phyloP scores from a whole-genome alignment of 2,797 vertebrate species.

The Sternarchorhynchus goeldii region DNA sequence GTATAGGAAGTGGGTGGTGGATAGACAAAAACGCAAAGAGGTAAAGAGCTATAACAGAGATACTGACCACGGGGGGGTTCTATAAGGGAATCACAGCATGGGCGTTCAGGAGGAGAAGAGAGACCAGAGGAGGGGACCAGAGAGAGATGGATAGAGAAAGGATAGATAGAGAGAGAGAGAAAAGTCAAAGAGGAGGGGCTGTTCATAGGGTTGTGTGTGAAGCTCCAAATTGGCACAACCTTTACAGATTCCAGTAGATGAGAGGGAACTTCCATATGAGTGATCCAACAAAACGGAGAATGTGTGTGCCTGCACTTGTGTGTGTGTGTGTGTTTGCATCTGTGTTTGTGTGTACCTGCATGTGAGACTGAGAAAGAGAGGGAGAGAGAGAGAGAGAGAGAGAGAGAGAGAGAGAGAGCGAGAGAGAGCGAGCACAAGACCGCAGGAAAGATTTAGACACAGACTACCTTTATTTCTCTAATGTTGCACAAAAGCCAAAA shows the following conservation, averaged over 20 bases:
- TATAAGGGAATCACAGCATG: conserved; percentile 32
- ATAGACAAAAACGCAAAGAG: conserved; percentile 46
- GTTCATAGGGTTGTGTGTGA: conserved; percentile 33
- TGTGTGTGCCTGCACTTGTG: conserved; percentile 2
- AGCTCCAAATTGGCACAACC: conserved; percentile 41
- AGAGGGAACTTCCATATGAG: conserved; percentile 68
- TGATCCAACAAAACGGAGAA: conserved; percentile 50
- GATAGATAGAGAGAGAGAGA: conserved; percentile 58
- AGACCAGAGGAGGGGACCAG: conserved; percentile 34
- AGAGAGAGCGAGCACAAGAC: not conserved
- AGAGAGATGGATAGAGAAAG: not conserved
- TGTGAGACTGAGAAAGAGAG: not conserved
- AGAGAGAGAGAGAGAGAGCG: not conserved
- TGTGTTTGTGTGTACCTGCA: not conserved
- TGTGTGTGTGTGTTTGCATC: not conserved
- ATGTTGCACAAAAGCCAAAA: conserved; percentile 31
- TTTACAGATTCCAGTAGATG: conserved; percentile 57
- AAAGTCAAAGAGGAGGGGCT: conserved; percentile 63
- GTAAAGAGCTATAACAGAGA: not conserved
- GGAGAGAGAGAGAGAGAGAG: conserved; percentile 38
- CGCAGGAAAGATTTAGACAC: conserved; percentile 26
- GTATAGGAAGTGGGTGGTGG: conserved; percentile 43
- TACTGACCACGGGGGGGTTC: too few relatives aligned
- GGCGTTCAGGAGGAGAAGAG: conserved; percentile 26
- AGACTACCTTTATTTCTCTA: conserved; percentile 41